phyloP scores from a whole-genome alignment of 2,113 vertebrate genomes.

The Pholis gunnellus region DNA sequence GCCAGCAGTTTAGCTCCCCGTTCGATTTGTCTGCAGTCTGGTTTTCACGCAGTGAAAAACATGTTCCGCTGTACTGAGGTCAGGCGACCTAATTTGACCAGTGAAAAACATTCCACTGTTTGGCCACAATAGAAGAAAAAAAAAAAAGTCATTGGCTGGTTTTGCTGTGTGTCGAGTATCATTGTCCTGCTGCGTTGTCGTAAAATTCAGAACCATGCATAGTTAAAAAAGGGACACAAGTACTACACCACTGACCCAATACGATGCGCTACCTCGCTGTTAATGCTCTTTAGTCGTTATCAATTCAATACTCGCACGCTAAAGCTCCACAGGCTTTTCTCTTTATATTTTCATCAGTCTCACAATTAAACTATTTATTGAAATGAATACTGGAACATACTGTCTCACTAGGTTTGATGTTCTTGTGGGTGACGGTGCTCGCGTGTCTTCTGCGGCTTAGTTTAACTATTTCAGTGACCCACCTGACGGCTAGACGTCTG shows the following conservation, averaged over 20 bases:
- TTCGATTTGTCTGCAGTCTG: slow-evolving; percentile 18
- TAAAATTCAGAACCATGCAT: slow-evolving; percentile 45
- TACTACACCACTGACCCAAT: background rate
- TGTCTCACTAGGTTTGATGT: background rate
- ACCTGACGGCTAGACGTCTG: background rate
- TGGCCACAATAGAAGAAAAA: slow-evolving; percentile 32
- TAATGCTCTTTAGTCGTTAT: background rate
- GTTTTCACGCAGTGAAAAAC: slow-evolving; percentile 23
- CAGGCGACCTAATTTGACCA: slow-evolving; percentile 37
- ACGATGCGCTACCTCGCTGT: background rate
- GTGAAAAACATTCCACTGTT: slow-evolving; percentile 56
- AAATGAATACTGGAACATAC: background rate
- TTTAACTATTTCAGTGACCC: background rate
- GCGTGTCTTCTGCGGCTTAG: background rate
- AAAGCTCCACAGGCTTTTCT: background rate
- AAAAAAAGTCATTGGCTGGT: slow-evolving; percentile 28
- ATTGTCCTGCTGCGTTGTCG: slow-evolving; percentile 24
- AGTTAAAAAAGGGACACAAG: slow-evolving; percentile 33
- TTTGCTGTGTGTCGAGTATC: slow-evolving; percentile 27
- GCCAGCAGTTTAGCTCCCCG: slow-evolving; percentile 21
- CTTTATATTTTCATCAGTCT: no score
- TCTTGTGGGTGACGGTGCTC: background rate
- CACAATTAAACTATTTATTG: no score
- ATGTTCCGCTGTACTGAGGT: slow-evolving; percentile 29
- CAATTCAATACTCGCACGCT: no score